Evolutionary conservation across 2,888 invertebrate genomes (phyloP), one percentile per base, ranked within the genome.

Genomic region (Neoaliturus tenellus): DNA sequence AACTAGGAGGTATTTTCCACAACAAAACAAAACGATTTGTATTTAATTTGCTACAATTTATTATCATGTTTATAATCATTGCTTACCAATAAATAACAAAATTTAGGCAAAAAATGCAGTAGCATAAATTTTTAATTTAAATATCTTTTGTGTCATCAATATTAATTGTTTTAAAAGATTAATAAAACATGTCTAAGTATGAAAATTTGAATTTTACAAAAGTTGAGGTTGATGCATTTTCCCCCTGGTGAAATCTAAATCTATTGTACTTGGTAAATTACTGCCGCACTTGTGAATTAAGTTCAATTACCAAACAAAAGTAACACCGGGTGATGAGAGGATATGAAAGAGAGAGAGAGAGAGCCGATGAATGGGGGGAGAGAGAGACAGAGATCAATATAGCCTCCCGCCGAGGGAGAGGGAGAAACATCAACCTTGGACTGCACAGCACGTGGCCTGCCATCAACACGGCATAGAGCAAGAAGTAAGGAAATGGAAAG

Each of bases 391-490:
- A 62, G 62, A 28, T 28, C 25, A 55, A 55, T 55, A 55, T 55
- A 55, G 55, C 23, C 55, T 55, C 55, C 55, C 55, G 23, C 23
- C 14, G 55, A 55, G 62, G 14, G 62, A 62, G 28, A 62, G 28
- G 31, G 51, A 6, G 62, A 62, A 20, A 17, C 14, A 62, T 62
- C 62, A 62, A 62, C 62, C 62, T 62, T 62, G 62, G 62, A 62
- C 62, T 62, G 25, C 62, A 62, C 62, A 62, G 62, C 62, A 62
- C 62, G 62, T 62, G 62, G 62, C 62, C 62, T 8, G 31, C 62
- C 12, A 62, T 62, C 28, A 31, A 14, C 62, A 28, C 62, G 62
- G 20, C 62, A 62, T 31, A 28, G 31, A 62, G 28, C n/a, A n/a
- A n/a, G 12, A 28, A 62, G 62, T 5, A 62, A 62, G 10, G 1